Conservation (phyloP, 2,797 vertebrate genomes). For the Hyperoplus lanceolatus region DNA sequence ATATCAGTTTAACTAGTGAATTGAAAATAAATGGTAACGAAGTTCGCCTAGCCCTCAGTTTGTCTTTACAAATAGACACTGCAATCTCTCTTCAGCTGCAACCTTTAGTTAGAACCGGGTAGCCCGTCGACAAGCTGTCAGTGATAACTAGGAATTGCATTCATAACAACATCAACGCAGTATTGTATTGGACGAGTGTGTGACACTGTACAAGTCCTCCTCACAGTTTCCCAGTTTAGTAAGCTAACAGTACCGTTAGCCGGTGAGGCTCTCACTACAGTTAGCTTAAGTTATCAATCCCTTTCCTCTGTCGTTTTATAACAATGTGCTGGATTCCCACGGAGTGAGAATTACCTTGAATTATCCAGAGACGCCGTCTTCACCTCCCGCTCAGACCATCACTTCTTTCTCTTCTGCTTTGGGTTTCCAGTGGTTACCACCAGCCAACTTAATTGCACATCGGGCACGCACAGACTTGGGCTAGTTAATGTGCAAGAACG, state of each 20-base stretch:
- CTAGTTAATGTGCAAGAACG: accelerated
- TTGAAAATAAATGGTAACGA: not conserved
- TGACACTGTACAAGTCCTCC: conserved; percentile 3
- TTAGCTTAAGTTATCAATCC: conserved; percentile 9
- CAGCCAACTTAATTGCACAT: not conserved
- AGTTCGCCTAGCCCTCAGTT: not conserved
- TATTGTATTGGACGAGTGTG: not conserved
- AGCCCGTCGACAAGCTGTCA: accelerated
- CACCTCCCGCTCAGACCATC: conserved; percentile 1
- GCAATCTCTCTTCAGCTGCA: conserved; percentile 2
- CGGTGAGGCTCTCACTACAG: not conserved
- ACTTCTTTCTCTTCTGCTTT: not conserved
- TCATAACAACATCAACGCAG: accelerated
- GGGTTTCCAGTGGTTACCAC: not conserved
- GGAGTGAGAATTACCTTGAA: conserved; percentile 21
- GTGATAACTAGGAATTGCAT: accelerated
- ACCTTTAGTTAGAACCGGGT: not conserved
- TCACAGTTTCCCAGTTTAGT: not conserved
- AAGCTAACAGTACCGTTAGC: conserved; percentile 44
- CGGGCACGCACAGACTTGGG: not conserved
- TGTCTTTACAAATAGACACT: not conserved
- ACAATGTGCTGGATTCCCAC: accelerated
- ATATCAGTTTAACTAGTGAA: too few species aligned
- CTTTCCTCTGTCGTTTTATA: too few species aligned
- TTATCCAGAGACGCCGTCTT: not conserved